Evolutionary conservation across 2,888 invertebrate species (phyloP).

Genomic region (Lasioglossum malachurum): DNA sequence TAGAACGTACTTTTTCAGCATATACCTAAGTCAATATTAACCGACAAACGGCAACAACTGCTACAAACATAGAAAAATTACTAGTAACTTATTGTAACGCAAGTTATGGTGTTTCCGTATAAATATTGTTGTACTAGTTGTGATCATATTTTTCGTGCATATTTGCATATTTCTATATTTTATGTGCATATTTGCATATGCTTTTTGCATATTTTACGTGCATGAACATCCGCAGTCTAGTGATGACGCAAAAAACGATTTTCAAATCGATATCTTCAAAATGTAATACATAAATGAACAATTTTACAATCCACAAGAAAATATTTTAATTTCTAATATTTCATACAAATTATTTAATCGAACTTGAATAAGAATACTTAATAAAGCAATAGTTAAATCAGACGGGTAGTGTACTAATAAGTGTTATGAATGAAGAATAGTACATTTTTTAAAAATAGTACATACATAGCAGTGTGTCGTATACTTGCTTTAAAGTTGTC

Average conservation of each 20-base stretch:
- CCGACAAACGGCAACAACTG: too few relatives aligned
- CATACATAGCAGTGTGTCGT: neutral
- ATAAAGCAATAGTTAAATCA: neutral
- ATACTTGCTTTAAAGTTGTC: neutral
- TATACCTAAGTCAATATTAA: too few relatives aligned
- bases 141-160: too few relatives aligned
- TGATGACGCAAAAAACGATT: neutral
- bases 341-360: neutral
- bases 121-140: too few relatives aligned
- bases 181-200: too few relatives aligned
- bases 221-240: too few relatives aligned
- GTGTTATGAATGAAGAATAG: neutral
- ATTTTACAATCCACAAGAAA: neutral
- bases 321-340: neutral
- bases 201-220: too few relatives aligned
- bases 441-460: neutral
- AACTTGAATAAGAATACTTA: neutral
- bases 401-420: neutral
- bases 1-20: too few relatives aligned
- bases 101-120: too few relatives aligned
- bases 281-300: neutral
- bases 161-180: too few relatives aligned
- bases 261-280: neutral
- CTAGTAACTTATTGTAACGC: too few relatives aligned
- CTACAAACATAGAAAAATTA: too few relatives aligned